Percentiles rank a stretch among this genome's conserved stretches.
phyloP scores from a whole-genome alignment of 1,140 invertebrate species.

The Notospermus geniculatus region DNA sequence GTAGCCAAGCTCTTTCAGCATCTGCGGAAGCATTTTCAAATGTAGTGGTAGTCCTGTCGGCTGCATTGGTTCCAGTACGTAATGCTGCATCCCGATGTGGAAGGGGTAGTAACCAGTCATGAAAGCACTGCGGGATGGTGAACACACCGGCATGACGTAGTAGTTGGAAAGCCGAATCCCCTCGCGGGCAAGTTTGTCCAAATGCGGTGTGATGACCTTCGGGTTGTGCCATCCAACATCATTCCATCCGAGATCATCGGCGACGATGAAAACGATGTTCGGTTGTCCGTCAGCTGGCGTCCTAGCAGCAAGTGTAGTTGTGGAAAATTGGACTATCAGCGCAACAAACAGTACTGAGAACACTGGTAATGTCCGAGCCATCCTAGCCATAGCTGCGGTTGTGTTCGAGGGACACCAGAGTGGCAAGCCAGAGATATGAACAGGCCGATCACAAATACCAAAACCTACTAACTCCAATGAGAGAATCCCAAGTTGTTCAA shows the following conservation, averaged over 20 bases:
- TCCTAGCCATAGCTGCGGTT: too few relatives aligned
- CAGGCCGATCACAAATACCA: too few relatives aligned
- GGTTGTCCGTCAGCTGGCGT: background rate
- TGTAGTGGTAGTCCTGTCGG: slow-evolving; percentile 71
- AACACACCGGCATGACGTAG: slow-evolving; percentile 20
- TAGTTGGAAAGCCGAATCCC: slow-evolving; percentile 19
- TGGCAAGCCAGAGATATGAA: too few relatives aligned
- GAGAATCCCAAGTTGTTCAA: too few relatives aligned
- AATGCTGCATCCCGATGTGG: slow-evolving; percentile 65
- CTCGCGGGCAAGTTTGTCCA: slow-evolving; percentile 18
- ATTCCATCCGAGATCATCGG: slow-evolving; percentile 22
- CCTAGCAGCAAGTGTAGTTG: too few relatives aligned
- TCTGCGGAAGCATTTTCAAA: slow-evolving; percentile 72
- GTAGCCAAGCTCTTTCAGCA: slow-evolving; percentile 75
- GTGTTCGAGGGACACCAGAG: too few relatives aligned
- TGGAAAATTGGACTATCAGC: too few relatives aligned
- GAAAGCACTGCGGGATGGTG: slow-evolving; percentile 68
- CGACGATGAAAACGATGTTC: slow-evolving; percentile 17
- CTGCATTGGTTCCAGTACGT: slow-evolving; percentile 62
- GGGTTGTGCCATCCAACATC: slow-evolving; percentile 21
- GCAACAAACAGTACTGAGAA: too few relatives aligned
- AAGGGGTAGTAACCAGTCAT: slow-evolving; percentile 87
- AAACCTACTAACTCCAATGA: too few relatives aligned
- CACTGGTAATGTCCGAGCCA: too few relatives aligned
- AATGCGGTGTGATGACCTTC: slow-evolving; percentile 49